phyloP scores from a whole-genome alignment of 37 sponge, comb jelly and placozoan species.

The Ianthella basta region DNA sequence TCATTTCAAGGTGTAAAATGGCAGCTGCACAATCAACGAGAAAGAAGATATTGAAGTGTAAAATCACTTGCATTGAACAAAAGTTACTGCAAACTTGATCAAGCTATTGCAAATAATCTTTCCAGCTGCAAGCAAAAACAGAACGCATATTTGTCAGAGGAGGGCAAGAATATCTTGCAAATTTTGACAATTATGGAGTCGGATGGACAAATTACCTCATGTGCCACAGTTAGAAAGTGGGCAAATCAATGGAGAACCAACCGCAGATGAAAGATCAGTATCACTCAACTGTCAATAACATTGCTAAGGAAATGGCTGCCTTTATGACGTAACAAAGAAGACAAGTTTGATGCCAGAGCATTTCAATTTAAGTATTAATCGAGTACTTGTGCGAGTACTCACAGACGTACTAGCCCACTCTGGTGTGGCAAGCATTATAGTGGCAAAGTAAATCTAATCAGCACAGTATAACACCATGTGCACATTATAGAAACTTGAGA shows the following conservation, averaged over 20 bases:
- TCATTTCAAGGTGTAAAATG: background rate
- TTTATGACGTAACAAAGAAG: no score
- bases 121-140: background rate
- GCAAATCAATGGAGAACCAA: background rate
- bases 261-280: background rate
- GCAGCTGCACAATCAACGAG: background rate
- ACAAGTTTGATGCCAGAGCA: no score
- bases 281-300: no score
- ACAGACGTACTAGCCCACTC: no score
- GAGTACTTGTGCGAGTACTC: no score
- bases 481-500: no score
- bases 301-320: background rate
- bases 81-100: background rate
- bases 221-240: background rate
- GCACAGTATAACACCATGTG: no score
- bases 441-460: no score
- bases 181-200: background rate
- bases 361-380: no score
- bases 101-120: background rate
- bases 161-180: background rate
- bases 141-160: background rate
- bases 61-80: background rate
- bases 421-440: no score
- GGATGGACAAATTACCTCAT: background rate
- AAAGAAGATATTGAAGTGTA: background rate